phyloP scores from a whole-genome alignment of 2,888 invertebrate species.

The Mongoloraphidia duomilia region DNA sequence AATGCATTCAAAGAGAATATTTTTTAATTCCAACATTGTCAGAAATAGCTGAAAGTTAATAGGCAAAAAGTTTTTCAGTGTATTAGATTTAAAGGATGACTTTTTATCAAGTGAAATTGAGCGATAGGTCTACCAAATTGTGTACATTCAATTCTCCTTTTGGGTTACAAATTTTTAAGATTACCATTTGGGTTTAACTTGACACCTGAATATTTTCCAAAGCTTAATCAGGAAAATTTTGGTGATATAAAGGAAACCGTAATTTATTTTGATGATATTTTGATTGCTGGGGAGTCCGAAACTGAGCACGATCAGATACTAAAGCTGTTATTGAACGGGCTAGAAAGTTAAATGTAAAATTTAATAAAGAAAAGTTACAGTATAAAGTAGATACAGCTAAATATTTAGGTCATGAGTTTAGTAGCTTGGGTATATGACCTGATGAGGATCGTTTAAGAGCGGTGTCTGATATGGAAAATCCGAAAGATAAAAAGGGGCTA shows the following conservation, averaged over 20 bases:
- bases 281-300: slow-evolving; percentile 9
- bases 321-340: not conserved
- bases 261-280: slow-evolving; percentile 13
- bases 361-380: slow-evolving; percentile 2
- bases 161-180: slow-evolving; percentile 11
- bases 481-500: slow-evolving; percentile 8
- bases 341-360: not conserved
- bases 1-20: slow-evolving; percentile 1
- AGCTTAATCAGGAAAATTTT: slow-evolving; percentile 12
- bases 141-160: slow-evolving; percentile 13
- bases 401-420: slow-evolving; percentile 4
- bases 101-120: slow-evolving; percentile 7
- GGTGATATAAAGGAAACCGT: slow-evolving; percentile 9
- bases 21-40: slow-evolving; percentile 9
- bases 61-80: slow-evolving; percentile 9
- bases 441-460: slow-evolving; percentile 5
- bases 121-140: slow-evolving; percentile 4
- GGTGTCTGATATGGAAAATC: slow-evolving; percentile 2
- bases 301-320: slow-evolving; percentile 12
- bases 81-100: slow-evolving; percentile 9
- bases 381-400: not conserved
- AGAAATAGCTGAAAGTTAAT: slow-evolving; percentile 11
- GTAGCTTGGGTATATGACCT: not conserved
- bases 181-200: slow-evolving; percentile 11
- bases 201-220: slow-evolving; percentile 8